A percentile compares a stretch with the other conserved stretches of the same genome.
phyloP scores from a whole-genome alignment of 2,113 vertebrate species.

The Macrotus californicus region DNA sequence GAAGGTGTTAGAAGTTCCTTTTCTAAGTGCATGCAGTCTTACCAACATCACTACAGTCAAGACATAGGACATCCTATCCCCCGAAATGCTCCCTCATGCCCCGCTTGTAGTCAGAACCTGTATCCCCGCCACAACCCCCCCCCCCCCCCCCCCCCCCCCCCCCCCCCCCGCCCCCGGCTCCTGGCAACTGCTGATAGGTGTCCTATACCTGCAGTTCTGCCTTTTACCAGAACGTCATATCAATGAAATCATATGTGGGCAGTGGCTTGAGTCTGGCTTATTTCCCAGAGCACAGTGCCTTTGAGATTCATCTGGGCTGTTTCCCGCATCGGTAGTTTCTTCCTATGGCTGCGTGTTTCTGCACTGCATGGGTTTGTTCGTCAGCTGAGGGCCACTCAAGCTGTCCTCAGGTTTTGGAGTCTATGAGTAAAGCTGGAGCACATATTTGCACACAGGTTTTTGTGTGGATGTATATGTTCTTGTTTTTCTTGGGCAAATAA shows the following conservation, averaged over 20 bases:
- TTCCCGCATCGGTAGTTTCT: background rate
- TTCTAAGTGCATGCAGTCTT: background rate
- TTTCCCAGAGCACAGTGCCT: background rate
- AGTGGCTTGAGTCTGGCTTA: background rate
- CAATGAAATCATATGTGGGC: background rate
- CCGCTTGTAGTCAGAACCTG: too few relatives aligned
- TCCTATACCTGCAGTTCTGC: background rate
- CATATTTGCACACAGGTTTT: background rate
- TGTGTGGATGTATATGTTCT: background rate
- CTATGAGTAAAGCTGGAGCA: background rate
- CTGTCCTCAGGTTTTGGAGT: background rate
- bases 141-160: background rate
- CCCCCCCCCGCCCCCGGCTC: background rate
- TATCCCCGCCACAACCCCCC: too few relatives aligned
- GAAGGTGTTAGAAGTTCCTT: background rate
- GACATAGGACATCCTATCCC: background rate
- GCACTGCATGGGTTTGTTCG: fast-evolving
- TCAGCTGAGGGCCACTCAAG: background rate
- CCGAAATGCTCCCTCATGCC: background rate
- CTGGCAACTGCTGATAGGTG: background rate
- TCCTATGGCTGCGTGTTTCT: background rate
- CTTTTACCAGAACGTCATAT: background rate
- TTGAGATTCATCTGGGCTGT: background rate
- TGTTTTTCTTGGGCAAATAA: background rate
- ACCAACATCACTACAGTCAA: background rate